phyloP scores from a whole-genome alignment of 2,888 invertebrate genomes.

The Belgica antarctica region DNA sequence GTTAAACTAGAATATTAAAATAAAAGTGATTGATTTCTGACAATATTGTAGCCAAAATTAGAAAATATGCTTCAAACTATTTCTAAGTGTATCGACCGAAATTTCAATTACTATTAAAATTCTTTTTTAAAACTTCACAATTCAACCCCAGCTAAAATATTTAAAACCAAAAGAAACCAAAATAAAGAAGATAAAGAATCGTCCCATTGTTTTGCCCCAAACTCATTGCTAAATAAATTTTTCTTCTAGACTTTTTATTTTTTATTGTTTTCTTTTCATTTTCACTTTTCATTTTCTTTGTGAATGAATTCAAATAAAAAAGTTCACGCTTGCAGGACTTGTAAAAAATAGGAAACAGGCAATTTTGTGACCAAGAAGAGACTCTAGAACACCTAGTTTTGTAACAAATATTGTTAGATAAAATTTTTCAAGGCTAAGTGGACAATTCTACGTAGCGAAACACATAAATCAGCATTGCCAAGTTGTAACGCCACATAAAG shows the following conservation, averaged over 20 bases:
- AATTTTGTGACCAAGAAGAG: constrained; percentile 2
- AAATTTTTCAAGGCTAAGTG: too few species aligned
- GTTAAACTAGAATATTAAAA: background rate
- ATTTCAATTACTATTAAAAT: background rate
- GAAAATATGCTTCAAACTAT: too few species aligned
- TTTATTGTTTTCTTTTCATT: background rate
- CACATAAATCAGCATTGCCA: too few species aligned
- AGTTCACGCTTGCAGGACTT: constrained; percentile 6
- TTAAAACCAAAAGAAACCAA: constrained; percentile 1
- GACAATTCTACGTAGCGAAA: too few species aligned
- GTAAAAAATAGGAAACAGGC: background rate
- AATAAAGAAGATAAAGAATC: constrained; percentile 11
- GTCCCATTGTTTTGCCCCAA: constrained; percentile 31
- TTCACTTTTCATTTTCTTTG: constrained; percentile 19
- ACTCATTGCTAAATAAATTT: too few species aligned
- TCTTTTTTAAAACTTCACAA: background rate
- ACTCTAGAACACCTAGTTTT: background rate
- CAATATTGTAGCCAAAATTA: background rate
- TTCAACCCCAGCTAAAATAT: constrained; percentile 8
- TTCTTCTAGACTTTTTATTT: constrained; percentile 26
- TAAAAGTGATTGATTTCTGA: too few species aligned
- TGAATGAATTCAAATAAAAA: constrained; percentile 26
- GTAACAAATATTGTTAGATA: too few species aligned
- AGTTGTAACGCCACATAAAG: too few species aligned
- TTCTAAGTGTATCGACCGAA: too few species aligned